Evolutionary conservation across 1,140 invertebrate genomes (phyloP).

Genomic region (Stratiolaelaps scimitus): DNA sequence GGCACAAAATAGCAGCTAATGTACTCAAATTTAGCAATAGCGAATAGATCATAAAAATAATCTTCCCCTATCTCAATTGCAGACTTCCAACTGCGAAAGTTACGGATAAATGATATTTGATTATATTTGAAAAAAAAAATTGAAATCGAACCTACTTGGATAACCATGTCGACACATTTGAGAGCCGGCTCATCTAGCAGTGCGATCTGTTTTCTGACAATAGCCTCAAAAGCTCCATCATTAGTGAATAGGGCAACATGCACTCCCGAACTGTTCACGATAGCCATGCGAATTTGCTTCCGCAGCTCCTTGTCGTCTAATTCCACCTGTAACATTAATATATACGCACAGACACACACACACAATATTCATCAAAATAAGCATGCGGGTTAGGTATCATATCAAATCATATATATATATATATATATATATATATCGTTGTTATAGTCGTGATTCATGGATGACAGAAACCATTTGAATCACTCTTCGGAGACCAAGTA

Average conservation of each 20-base stretch:
- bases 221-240: slow-evolving; percentile 99
- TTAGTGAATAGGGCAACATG: slow-evolving; percentile 95
- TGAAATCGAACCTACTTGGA: no score
- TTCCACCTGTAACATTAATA: slow-evolving; percentile 52
- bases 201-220: slow-evolving; percentile 96
- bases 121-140: no score
- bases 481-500: neutral
- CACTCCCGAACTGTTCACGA: slow-evolving; percentile 93
- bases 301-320: slow-evolving; percentile 97
- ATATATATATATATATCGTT: neutral
- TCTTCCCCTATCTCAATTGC: no score
- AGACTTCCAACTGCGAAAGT: no score
- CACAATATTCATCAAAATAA: no score
- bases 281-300: slow-evolving; percentile 94
- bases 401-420: no score
- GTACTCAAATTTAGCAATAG: no score
- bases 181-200: slow-evolving; percentile 90
- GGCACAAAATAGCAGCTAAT: no score
- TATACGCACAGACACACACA: no score
- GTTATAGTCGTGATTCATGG: neutral
- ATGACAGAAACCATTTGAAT: neutral
- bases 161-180: slow-evolving; percentile 95
- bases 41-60: no score
- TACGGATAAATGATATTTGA: no score
- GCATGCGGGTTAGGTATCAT: no score